A percentile compares a stretch with the other conserved stretches of the same genome.
phyloP scores from a whole-genome alignment of 1,140 invertebrate species.

The Meloidogyne chitwoodi region DNA sequence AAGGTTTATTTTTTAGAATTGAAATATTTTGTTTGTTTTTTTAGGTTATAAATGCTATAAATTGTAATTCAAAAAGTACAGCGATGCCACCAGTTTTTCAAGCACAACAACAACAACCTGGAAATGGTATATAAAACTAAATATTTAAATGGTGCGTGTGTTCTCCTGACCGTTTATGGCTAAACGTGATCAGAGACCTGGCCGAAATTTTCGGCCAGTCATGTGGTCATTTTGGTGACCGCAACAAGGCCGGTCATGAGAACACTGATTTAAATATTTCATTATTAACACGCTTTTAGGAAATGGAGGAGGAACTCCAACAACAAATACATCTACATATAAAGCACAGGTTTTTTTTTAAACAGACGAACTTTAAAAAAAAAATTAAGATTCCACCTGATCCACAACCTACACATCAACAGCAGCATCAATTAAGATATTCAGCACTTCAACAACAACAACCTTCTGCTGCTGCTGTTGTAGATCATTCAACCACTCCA shows the following conservation, averaged over 20 bases:
- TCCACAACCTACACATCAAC: conserved; percentile 57
- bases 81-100: conserved; percentile 53
- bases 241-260: too few species aligned
- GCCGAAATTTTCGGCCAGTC: too few species aligned
- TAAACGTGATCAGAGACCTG: too few species aligned
- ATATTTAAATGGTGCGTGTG: too few species aligned
- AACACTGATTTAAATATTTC: too few species aligned
- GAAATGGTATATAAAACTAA: background rate
- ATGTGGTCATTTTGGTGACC: too few species aligned
- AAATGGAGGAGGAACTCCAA: background rate
- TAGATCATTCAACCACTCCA: background rate
- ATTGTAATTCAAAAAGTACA: conserved; percentile 59
- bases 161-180: too few species aligned
- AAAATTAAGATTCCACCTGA: conserved; percentile 50
- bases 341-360: background rate
- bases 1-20: conserved; percentile 38
- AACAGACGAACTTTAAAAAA: background rate
- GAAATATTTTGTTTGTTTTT: conserved; percentile 3
- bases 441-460: background rate
- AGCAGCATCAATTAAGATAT: background rate
- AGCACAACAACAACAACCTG: conserved; percentile 9
- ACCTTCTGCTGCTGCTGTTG: background rate
- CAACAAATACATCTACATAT: background rate
- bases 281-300: background rate
- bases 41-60: conserved; percentile 55